A percentile compares a stretch with the other conserved stretches of the same genome.
phyloP scores from a whole-genome alignment of 2,888 invertebrate species.

The Strigamia transsilvanica region DNA sequence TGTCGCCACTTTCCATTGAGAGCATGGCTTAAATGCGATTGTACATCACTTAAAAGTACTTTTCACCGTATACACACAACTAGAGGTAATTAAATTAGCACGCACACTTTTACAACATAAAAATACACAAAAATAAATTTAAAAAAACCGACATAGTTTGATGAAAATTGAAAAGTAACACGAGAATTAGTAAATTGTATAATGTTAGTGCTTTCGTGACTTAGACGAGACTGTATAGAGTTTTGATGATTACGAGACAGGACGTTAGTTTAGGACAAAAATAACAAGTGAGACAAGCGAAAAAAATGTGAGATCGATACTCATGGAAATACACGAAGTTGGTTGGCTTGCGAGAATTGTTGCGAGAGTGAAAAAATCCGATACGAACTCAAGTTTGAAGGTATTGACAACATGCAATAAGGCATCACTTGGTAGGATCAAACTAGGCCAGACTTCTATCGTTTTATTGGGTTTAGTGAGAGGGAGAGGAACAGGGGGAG shows the following conservation, averaged over 20 bases:
- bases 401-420: conserved; percentile 30
- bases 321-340: conserved; percentile 15
- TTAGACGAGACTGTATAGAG: not conserved
- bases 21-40: too few relatives aligned
- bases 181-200: too few relatives aligned
- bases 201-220: too few relatives aligned
- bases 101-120: too few relatives aligned
- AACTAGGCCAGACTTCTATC: conserved; percentile 15
- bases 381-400: conserved; percentile 18
- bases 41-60: too few relatives aligned
- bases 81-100: too few relatives aligned
- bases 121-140: too few relatives aligned
- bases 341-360: conserved; percentile 19
- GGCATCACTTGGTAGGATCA: conserved; percentile 16
- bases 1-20: too few relatives aligned
- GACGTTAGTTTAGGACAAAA: conserved; percentile 6
- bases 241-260: not conserved
- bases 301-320: not conserved
- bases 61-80: too few relatives aligned
- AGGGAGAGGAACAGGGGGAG: not conserved
- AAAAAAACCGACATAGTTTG: too few relatives aligned
- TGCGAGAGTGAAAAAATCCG: conserved; percentile 21
- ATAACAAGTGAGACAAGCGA: not conserved
- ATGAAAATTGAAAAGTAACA: too few relatives aligned
- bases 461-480: conserved; percentile 21